Base-by-base conservation (phyloP, 2,113 vertebrate genomes). In the Lepus timidus region DNA sequence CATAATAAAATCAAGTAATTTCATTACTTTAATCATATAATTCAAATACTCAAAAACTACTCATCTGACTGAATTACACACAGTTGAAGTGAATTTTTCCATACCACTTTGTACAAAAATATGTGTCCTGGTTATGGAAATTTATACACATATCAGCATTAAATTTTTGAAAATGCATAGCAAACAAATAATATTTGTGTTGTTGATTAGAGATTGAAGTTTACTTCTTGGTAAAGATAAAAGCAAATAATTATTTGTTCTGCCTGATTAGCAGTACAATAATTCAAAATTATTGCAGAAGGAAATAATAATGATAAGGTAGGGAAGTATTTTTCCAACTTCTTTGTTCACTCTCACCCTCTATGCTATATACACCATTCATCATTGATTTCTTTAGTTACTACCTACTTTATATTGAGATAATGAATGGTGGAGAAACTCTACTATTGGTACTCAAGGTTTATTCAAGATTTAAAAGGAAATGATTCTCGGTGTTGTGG, bases 121-220 rank as follows among this genome's bases (percentile, higher is more conserved):
- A 89, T 36, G 9, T 1, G 19, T 55, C 29, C 13, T 90, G 64
- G 75, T 90, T 79, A 79, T 14, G 52, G 39, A 73, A 39, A 73
- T 11, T 39, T 39, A 52, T 19, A 39, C 17, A 74, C 5, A 16
- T 36, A 12, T n/a, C 31, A 92, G 36, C 4, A 68, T 94, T 88
- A 73, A 70, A 61, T 10, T 67, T 93, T 85, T 86, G 20, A 80
- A 93, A 44, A 81, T 39, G 49, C 1, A 90, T 39, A 81, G 61
- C 13, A 33, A 89, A n/a, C 31, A 90, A 73, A 80, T 20, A 64
- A 51, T 79, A 64, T 67, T 73, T 93, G n/a, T 84, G 76, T 80
- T 80, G 31, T 36, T 67, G 7, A 68, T n/a, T 11, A 3, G 4
- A n/a, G 52, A 67, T 61, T 80, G 10, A 85, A 61, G 61, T 65